Conservation (phyloP, 2,113 vertebrate species). For the cattle (Bos taurus) region DNA sequence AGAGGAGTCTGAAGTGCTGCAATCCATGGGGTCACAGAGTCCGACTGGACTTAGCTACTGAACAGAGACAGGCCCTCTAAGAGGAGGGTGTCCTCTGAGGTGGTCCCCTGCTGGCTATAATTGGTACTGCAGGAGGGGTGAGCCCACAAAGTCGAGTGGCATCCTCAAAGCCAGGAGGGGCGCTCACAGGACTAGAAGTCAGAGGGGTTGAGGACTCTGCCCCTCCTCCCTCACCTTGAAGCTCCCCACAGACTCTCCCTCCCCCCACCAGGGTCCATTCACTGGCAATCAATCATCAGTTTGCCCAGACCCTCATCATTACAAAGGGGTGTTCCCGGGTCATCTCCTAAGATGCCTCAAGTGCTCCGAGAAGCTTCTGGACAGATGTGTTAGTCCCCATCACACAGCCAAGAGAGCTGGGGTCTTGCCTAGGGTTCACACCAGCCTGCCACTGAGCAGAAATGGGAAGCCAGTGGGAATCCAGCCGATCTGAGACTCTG, state of each 20-base stretch:
- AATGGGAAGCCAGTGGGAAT: neutral
- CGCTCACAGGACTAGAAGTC: accelerated
- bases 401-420: neutral
- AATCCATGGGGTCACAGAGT: neutral
- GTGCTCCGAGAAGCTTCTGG: neutral
- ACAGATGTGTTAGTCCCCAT: neutral
- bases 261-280: neutral
- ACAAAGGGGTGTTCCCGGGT: neutral
- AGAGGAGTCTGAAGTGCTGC: neutral
- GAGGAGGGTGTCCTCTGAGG: neutral
- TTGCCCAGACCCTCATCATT: neutral
- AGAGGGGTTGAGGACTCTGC: neutral
- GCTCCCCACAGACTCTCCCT: neutral
- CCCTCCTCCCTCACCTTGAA: neutral
- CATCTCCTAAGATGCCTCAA: neutral
- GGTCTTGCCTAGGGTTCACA: neutral
- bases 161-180: neutral
- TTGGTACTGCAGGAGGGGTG: neutral
- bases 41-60: neutral
- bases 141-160: neutral
- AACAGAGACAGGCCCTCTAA: neutral
- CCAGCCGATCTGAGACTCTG: neutral
- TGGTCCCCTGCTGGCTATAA: neutral
- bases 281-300: neutral
- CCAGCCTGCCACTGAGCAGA: neutral